Conservation (phyloP, 2,113 vertebrate species). For the Perognathus longimembris region DNA sequence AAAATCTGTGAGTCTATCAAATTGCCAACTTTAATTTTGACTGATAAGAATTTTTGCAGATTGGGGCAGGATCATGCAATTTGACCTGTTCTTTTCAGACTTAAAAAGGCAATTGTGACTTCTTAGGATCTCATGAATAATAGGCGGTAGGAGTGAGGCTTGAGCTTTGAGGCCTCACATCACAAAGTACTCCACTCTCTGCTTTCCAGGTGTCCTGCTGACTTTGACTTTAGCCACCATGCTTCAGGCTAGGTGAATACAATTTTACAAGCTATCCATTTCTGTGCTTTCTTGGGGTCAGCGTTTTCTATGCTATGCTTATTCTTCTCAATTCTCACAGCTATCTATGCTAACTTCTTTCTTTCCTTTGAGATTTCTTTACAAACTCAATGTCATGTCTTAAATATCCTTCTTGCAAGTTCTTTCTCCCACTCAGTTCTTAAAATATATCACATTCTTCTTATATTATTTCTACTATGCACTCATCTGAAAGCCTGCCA, state of each 20-base stretch:
- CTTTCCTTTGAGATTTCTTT: constrained; percentile 5
- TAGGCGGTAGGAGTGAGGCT: not conserved
- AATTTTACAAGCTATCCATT: not conserved
- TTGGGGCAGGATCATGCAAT: not conserved
- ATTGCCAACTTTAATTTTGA: not conserved
- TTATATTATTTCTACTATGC: not conserved
- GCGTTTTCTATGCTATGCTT: not conserved
- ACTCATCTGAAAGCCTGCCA: not conserved
- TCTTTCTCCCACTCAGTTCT: not conserved
- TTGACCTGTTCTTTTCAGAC: not conserved
- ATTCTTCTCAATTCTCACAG: not conserved
- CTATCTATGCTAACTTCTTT: not conserved
- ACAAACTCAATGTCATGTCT: not conserved
- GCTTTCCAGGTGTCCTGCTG: not conserved
- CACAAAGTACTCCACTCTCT: not conserved
- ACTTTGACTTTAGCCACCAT: not conserved
- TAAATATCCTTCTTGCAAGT: not conserved
- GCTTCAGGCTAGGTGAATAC: not conserved
- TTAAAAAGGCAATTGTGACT: not conserved
- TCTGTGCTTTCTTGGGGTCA: not conserved
- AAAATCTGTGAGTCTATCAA: not conserved
- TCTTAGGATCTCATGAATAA: not conserved
- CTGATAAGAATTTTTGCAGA: not conserved
- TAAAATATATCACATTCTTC: not conserved
- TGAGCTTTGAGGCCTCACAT: not conserved